Percentiles rank a stretch among this genome's conserved stretches.
phyloP scores from a whole-genome alignment of 2,113 vertebrate species.

The Gallinago paraguaiae region DNA sequence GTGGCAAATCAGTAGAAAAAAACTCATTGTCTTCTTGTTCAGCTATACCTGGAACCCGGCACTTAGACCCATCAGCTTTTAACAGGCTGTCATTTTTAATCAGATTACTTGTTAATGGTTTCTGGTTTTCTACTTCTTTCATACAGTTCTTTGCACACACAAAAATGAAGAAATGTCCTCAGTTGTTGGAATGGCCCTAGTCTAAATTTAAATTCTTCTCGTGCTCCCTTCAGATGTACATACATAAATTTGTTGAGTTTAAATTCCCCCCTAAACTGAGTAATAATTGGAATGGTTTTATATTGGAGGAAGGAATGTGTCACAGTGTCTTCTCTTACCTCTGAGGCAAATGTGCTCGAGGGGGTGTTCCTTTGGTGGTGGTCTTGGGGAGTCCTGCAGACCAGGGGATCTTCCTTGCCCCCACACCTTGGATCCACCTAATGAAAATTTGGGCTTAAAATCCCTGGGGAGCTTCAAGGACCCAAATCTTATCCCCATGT shows the following conservation, averaged over 20 bases:
- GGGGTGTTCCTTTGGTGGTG: no score
- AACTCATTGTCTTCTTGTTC: neutral
- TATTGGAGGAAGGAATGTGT: neutral
- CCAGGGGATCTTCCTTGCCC: neutral
- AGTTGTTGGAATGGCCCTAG: neutral
- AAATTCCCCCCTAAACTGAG: neutral
- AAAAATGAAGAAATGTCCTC: neutral
- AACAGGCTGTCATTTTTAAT: neutral
- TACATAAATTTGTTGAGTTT: neutral
- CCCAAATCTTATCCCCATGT: neutral
- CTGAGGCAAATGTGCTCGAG: neutral
- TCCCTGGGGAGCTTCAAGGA: neutral
- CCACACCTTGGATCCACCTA: neutral
- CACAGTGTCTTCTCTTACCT: neutral
- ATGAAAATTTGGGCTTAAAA: neutral
- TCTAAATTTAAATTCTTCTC: neutral
- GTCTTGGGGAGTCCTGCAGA: neutral
- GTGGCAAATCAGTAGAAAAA: neutral
- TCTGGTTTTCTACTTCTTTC: neutral
- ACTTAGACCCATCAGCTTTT: neutral
- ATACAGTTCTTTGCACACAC: neutral
- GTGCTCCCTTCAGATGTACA: neutral
- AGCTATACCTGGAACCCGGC: neutral
- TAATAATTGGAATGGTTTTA: neutral
- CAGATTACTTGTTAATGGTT: constrained; percentile 10